Evolutionary conservation across 2,797 vertebrate species (phyloP), one percentile per base, ranked within the genome.

Genomic region (Cichlasoma orientale): DNA sequence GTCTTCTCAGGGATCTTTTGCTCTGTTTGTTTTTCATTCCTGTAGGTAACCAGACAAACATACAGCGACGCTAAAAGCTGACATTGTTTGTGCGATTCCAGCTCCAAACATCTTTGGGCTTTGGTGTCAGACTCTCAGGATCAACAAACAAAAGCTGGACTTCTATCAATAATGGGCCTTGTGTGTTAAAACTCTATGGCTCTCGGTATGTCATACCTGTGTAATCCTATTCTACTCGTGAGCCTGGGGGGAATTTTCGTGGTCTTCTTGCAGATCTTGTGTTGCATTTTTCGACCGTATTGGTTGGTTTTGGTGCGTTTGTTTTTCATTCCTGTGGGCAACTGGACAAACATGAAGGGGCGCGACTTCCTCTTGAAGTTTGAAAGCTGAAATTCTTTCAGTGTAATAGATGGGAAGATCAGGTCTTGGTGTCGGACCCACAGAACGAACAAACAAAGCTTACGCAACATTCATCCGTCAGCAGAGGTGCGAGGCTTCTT

Each of bases 351-450:
- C 31, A 71, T 6, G 23, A 14, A 19, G 57, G 71, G 71, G 36
- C 13, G 58, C 36, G 38, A 50, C 73, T 61, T 72, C 54, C 53
- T 72, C 53, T 56, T n/a, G 41, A 68, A 68, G 63, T 68, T 68
- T 68, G 63, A 68, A 50, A 25, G 18, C 41, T 68, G 63, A 50
- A 68, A 47, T 54, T 71, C 13, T 54, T 54, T 36, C 61, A 66
- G 23, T n/a, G 41, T 29, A 66, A 66, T 47, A 47, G 23, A 66
- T 68, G 41, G 41, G 19, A 41, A 68, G 41, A 68, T 68, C 23
- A 12, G 61, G 41, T 50, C 47, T 68, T 68, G 61, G 61, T 47
- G 23, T 47, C 47, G 61, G 61, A 68, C 41, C 61, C 41, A 18
- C 61, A 68, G 41, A 68, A 50, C 0, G 61, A 68, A 50, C 61